Percentiles rank a stretch among this genome's conserved stretches.
These are phyloP conservation scores for Atherix ibis DNA, from an alignment of 2,888 invertebrate species.

Conservation along the genomic window DNA sequence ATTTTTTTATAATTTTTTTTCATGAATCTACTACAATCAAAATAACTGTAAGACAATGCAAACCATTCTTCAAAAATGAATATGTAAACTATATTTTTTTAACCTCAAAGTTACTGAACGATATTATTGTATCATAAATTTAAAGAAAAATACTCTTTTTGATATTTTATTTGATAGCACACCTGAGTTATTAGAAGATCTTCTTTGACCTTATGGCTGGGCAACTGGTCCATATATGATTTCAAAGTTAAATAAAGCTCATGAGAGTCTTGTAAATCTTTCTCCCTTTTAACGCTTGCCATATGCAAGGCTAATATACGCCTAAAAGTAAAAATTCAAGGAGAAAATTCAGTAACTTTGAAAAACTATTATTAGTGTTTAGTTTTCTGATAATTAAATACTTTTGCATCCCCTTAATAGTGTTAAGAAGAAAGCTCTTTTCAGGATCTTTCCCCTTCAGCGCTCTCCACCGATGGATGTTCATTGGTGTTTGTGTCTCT, in stretches of 20 bases:
- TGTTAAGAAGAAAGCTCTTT: constrained; percentile 63
- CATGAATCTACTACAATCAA: too few relatives aligned
- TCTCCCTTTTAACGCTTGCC: constrained; percentile 22
- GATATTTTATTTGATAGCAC: too few relatives aligned
- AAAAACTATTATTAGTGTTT: constrained; percentile 1
- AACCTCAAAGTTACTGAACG: too few relatives aligned
- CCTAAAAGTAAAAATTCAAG: constrained; percentile 15
- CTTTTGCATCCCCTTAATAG: constrained; percentile 71
- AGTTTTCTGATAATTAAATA: constrained; percentile 21
- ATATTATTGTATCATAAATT: too few relatives aligned
- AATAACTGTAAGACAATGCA: too few relatives aligned
- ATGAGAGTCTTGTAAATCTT: constrained; percentile 25
- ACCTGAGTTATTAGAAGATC: constrained; percentile 28
- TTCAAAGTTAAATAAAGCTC: constrained; percentile 25
- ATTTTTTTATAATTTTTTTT: too few relatives aligned
- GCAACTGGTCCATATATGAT: constrained; percentile 28
- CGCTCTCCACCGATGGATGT: constrained; percentile 81
- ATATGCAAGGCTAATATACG: constrained; percentile 27
- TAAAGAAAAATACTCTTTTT: too few relatives aligned
- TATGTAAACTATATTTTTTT: too few relatives aligned
- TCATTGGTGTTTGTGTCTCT: constrained; percentile 79
- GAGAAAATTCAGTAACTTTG: too few relatives aligned
- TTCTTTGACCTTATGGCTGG: constrained; percentile 27
- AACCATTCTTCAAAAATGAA: too few relatives aligned
- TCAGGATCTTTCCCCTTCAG: constrained; percentile 80